Evolutionary conservation across 2,888 invertebrate species (phyloP), one percentile per base, ranked within the genome.

Genomic region (Thymelicus sylvestris): DNA sequence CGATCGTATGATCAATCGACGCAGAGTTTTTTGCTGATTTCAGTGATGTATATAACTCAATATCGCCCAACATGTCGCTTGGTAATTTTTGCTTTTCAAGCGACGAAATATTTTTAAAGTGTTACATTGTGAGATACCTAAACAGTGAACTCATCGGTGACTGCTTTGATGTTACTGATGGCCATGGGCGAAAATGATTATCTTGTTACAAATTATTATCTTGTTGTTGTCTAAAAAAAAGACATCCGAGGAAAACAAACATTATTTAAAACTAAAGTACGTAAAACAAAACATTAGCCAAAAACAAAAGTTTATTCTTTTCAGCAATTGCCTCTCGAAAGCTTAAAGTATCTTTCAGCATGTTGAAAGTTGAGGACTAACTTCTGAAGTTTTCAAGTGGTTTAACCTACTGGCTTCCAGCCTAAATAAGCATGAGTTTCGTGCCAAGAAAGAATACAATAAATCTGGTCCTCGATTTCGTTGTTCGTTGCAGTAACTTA

Each of bases 341-440:
- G 59, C 59, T 59, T 57, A 57, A 38, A 38, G 57, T 57, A 57
- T 59, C 59, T 60, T 60, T 60, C 38, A 66, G 59, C 15, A 60
- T 48, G 59, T 66, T 59, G 44, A 66, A 44, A 66, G 57, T 66
- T 66, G n/a, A 59, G 55, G 13, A 66, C 47, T 66, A 66, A 66
- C 15, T 66, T 66, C 8, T n/a, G 15, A 47, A 66, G 66, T 66
- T 66, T 57, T 8, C 60, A 15, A 15, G 41, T 59, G 44, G 47
- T 66, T 44, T 47, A 47, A 24, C 31, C 47, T 19, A 59, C 47
- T 59, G 57, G 59, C 59, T 59, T 19, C 15, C 31, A 38, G 66
- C 59, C 47, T 55, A 55, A 55, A 66, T 44, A 55, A 55, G 15
- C n/a, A 60, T 60, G 60, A 60, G 8, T 60, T 59, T 12, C 41